These are phyloP conservation scores for Phorcus lineatus DNA, from an alignment of 2,888 invertebrate genomes.

Conservation along the genomic window DNA sequence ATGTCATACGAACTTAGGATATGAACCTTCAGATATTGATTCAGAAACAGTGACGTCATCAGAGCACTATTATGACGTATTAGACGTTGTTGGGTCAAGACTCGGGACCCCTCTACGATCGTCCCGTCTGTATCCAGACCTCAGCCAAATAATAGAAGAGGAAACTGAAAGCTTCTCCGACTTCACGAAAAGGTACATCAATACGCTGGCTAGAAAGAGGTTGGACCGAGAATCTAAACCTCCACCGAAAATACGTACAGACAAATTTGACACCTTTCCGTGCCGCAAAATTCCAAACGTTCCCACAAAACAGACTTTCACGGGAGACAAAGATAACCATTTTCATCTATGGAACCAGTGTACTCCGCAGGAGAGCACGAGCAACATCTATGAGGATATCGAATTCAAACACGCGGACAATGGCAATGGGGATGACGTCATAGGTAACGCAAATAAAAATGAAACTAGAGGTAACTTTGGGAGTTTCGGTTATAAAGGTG, in stretches of 20 bases:
- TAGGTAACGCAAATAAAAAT: not conserved
- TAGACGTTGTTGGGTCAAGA: not conserved
- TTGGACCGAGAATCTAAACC: not conserved
- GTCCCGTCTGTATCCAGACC: not conserved
- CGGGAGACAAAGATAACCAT: not conserved
- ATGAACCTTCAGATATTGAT: not conserved
- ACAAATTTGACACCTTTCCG: not conserved
- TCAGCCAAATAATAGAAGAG: not conserved
- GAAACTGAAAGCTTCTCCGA: not conserved
- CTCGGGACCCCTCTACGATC: not conserved
- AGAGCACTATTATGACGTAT: slow-evolving; percentile 12
- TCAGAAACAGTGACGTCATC: not conserved
- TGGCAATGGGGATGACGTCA: not conserved
- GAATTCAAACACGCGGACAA: not conserved
- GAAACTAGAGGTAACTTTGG: not conserved
- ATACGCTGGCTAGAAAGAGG: not conserved
- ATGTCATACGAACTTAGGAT: not conserved
- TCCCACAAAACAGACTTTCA: not conserved
- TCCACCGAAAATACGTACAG: not conserved
- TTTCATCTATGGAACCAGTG: not conserved
- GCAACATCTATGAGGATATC: slow-evolving; percentile 4
- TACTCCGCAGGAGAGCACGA: no score
- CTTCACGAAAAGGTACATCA: not conserved
- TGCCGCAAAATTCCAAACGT: not conserved
- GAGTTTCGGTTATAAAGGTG: not conserved